Evolutionary conservation across 1,140 invertebrate species (phyloP).

Genomic region (Popillia japonica): DNA sequence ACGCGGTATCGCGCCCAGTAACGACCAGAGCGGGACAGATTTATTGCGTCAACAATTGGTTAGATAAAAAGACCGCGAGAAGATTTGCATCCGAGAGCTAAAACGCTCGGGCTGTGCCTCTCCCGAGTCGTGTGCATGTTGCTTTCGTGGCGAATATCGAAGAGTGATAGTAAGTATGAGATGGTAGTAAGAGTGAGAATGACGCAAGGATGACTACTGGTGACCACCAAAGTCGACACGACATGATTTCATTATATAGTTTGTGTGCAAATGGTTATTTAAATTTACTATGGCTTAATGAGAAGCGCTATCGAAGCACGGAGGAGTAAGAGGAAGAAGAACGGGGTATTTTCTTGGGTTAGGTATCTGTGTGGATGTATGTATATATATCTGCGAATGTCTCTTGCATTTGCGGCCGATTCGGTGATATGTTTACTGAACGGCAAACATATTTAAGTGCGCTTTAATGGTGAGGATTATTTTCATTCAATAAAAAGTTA

Average conservation of each 20-base stretch:
- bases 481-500: too few species aligned
- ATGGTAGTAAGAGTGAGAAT: neutral
- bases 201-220: neutral
- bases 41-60: slow-evolving; percentile 35
- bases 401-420: too few species aligned
- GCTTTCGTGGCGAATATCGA: neutral
- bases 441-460: too few species aligned
- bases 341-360: too few species aligned
- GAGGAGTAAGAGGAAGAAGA: too few species aligned
- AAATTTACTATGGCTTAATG: slow-evolving; percentile 44
- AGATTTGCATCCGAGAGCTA: neutral
- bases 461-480: too few species aligned
- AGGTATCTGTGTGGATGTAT: too few species aligned
- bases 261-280: slow-evolving; percentile 42
- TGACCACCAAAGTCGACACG: slow-evolving; percentile 42
- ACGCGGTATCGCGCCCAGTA: neutral
- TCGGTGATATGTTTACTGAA: too few species aligned
- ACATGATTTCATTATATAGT: slow-evolving; percentile 44
- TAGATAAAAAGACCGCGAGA: slow-evolving; percentile 29
- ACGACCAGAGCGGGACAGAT: slow-evolving; percentile 35
- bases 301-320: slow-evolving; percentile 3
- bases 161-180: neutral
- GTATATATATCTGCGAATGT: too few species aligned
- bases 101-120: neutral
- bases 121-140: neutral